phyloP scores from a whole-genome alignment of 2,888 invertebrate species.

The Rhamnusium bicolor region DNA sequence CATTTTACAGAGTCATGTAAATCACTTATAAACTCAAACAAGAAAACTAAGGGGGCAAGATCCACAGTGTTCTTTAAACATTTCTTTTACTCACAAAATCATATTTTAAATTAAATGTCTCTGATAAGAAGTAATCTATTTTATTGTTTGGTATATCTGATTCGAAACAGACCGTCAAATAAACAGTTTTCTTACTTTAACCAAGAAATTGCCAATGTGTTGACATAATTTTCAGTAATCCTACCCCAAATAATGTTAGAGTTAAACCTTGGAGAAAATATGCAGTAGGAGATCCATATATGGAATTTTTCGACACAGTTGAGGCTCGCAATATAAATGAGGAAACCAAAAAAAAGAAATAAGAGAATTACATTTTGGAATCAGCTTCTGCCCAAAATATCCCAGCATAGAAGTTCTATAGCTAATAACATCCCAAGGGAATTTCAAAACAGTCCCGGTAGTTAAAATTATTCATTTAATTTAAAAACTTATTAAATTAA shows the following conservation, averaged over 20 bases:
- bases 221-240: conserved; percentile 71
- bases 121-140: too few relatives aligned
- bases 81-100: too few relatives aligned
- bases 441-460: conserved; percentile 64
- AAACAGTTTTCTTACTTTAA: too few relatives aligned
- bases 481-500: neutral
- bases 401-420: conserved; percentile 49
- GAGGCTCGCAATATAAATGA: conserved; percentile 36
- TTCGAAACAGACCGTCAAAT: too few relatives aligned
- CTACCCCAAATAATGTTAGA: conserved; percentile 71
- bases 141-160: too few relatives aligned
- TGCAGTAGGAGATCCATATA: conserved; percentile 71
- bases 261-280: conserved; percentile 77
- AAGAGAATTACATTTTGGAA: conserved; percentile 69
- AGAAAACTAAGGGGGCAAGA: too few relatives aligned
- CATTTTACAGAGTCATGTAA: too few relatives aligned
- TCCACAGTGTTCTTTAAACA: too few relatives aligned
- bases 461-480: neutral
- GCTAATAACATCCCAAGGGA: conserved; percentile 59
- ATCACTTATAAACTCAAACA: too few relatives aligned
- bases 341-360: conserved; percentile 48
- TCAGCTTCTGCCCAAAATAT: conserved; percentile 67
- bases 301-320: conserved; percentile 70
- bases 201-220: neutral
- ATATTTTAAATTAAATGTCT: too few relatives aligned